Conservation (phyloP, 2,888 invertebrate genomes). For the Macropis europaea region DNA sequence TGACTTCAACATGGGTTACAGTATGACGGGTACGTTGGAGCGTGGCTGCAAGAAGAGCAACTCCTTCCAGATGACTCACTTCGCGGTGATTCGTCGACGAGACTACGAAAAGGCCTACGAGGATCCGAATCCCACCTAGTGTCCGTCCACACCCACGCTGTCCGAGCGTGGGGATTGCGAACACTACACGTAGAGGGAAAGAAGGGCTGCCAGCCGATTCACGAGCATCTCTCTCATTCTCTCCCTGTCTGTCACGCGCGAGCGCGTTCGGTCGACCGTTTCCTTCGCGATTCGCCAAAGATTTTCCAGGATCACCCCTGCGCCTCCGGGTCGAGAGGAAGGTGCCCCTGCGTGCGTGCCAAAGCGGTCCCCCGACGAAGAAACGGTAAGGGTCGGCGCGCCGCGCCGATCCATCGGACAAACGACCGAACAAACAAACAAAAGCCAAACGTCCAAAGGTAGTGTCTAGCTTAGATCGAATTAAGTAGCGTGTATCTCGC, state of each 20-base stretch:
- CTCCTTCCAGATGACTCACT: conserved; percentile 92
- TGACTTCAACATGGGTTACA: conserved; percentile 94
- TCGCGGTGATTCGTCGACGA: conserved; percentile 91
- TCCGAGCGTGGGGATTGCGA: conserved; percentile 78
- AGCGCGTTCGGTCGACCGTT: background rate
- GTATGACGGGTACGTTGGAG: conserved; percentile 92
- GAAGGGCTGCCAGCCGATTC: background rate
- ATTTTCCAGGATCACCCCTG: too few relatives aligned
- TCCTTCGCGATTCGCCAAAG: too few relatives aligned
- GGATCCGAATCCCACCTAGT: conserved; percentile 78
- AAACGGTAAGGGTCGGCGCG: background rate
- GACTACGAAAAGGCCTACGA: conserved; percentile 84
- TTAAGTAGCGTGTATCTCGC: conserved; percentile 60
- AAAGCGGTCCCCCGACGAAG: too few relatives aligned
- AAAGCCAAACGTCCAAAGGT: conserved; percentile 72
- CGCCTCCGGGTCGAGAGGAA: background rate
- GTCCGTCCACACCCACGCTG: conserved; percentile 77
- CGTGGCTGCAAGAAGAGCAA: conserved; percentile 89
- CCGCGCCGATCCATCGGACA: too few relatives aligned
- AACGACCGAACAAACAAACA: conserved; percentile 11
- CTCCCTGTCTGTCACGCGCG: too few relatives aligned
- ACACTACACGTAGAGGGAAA: conserved; percentile 71
- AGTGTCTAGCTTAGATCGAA: conserved; percentile 64
- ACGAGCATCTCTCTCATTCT: background rate
- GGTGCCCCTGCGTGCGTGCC: too few relatives aligned